Conservation (phyloP, 2,113 vertebrate species). For the Ceratotherium simum region DNA sequence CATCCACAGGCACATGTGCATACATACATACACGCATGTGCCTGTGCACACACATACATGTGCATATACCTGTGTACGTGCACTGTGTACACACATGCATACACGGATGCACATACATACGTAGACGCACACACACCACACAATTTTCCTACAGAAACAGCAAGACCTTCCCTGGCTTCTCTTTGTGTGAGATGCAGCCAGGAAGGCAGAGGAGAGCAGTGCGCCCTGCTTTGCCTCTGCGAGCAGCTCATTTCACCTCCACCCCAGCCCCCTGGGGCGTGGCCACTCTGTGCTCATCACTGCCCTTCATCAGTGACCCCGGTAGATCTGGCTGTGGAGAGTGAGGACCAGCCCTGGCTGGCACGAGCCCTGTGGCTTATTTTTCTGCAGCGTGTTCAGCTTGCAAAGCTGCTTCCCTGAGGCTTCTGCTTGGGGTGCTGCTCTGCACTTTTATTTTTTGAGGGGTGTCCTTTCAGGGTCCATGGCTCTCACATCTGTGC, state of each 20-base stretch:
- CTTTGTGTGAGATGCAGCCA: background rate
- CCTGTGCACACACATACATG: background rate
- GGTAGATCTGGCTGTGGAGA: background rate
- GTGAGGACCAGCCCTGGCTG: background rate
- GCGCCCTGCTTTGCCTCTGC: background rate
- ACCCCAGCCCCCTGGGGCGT: background rate
- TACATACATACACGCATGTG: background rate
- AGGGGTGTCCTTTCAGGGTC: background rate
- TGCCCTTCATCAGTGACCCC: background rate
- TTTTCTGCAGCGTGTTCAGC: background rate
- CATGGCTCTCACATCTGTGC: background rate
- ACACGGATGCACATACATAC: fast-evolving
- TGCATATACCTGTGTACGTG: background rate
- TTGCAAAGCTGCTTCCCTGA: background rate
- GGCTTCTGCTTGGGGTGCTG: background rate
- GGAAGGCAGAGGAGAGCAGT: background rate
- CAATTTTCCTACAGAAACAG: background rate
- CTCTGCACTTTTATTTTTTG: background rate
- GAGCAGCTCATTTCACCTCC: background rate
- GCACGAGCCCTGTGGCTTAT: background rate
- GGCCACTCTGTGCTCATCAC: background rate
- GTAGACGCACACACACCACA: background rate
- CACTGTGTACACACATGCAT: background rate
- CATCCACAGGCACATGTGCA: background rate
- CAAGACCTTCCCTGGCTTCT: background rate